Evolutionary conservation across 2,888 invertebrate species (phyloP), one percentile per base, ranked within the genome.

Genomic region (Drosophila villosipedis): DNA sequence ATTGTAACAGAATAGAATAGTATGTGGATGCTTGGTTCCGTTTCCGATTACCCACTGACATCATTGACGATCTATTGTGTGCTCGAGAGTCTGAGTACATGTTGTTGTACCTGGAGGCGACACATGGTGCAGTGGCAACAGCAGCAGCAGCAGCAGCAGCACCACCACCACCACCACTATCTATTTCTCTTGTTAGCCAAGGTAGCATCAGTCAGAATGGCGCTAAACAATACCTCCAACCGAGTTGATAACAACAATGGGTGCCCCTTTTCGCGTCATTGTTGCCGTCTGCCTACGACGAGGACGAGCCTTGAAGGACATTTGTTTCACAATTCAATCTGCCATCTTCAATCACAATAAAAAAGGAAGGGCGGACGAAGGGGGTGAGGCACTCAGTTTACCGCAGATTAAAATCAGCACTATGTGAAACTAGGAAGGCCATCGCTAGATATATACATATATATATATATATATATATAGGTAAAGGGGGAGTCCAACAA

Each of bases 281-380:
- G 76, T 64, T 64, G 60, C 28, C 50, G 47, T 25, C 19, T 19
- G 41, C n/a, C n/a, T 31, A 61, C 63, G 30, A 50, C 30, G 50
- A 33, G 62, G 31, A 49, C 47, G 66, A 61, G 64, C 68, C 65
- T 80, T 57, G 62, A 66, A 66, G 72, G 70, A 65, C 83, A 79
- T 76, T 80, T 79, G 76, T 69, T 70, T 63, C 68, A 76, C 79
- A 68, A 82, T 82, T 80, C 82, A 80, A 80, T 80, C 82, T 82
- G 54, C 66, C 68, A 80, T 75, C 82, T 80, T 75, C 79, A 71
- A 80, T 82, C 82, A 78, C 57, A 22, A 25, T 37, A 39, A 35
- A 14, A 43, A 50, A 4, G 14, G 1, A 19, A 2, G 0, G 14
- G 4, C 2, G 16, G 10, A 25, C 4, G 9, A 12, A 16, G 37